These are phyloP conservation scores for Triplophysa siluroides DNA, from an alignment of 2,113 vertebrate species.

Conservation along the genomic window DNA sequence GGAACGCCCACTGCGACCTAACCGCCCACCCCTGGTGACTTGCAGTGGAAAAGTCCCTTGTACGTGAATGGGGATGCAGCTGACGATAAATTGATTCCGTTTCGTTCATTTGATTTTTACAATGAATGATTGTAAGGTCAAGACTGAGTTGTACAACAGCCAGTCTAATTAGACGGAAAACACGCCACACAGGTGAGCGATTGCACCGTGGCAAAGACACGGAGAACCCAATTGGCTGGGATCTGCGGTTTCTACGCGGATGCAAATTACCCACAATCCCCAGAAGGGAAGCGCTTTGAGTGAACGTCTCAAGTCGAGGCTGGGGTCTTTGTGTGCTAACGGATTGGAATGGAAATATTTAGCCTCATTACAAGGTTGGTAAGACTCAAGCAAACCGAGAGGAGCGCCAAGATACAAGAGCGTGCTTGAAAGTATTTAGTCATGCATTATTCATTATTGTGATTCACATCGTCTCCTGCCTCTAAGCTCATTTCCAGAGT, in stretches of 20 bases:
- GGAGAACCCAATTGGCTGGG: constrained; percentile 2
- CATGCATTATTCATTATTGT: constrained; percentile 62
- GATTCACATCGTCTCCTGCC: constrained; percentile 48
- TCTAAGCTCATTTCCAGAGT: constrained; percentile 49
- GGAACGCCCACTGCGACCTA: no score
- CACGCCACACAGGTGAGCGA: background rate
- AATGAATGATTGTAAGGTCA: background rate
- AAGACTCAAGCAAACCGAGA: constrained; percentile 50
- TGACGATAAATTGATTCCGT: constrained; percentile 25
- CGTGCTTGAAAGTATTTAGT: constrained; percentile 54
- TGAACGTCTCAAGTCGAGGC: constrained; percentile 14
- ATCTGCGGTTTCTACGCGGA: constrained; percentile 7
- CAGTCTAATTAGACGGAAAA: constrained; percentile 24
- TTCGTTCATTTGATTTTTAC: constrained; percentile 29
- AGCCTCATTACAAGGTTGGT: constrained; percentile 50
- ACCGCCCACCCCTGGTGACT: no score
- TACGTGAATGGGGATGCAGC: background rate
- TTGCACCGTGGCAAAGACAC: background rate
- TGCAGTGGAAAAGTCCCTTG: no score
- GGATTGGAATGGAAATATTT: constrained; percentile 53
- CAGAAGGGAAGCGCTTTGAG: constrained; percentile 14
- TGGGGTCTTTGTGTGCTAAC: constrained; percentile 42
- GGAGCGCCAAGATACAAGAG: constrained; percentile 36
- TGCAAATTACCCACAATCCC: constrained; percentile 31
- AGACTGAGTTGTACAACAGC: constrained; percentile 30